Percentiles rank a stretch among this genome's conserved stretches.
These are phyloP conservation scores for Zaprionus taronus DNA, from an alignment of 1,140 invertebrate genomes.

Conservation along the genomic window DNA sequence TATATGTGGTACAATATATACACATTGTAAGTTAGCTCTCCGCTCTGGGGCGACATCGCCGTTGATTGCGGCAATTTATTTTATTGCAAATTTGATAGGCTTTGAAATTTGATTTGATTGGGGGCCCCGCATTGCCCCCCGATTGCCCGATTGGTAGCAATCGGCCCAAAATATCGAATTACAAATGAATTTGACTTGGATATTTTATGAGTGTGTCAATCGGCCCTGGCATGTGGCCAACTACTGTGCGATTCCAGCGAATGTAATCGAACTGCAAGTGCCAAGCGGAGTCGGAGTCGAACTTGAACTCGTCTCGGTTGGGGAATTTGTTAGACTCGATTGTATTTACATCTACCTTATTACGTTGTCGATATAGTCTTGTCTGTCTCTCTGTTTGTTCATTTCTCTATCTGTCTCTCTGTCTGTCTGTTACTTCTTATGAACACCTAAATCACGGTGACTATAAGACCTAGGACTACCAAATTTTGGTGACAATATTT, in stretches of 20 bases:
- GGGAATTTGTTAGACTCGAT: not conserved
- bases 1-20: constrained; percentile 6
- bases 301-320: constrained; percentile 18
- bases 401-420: no score
- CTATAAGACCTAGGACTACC: no score
- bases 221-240: constrained; percentile 11
- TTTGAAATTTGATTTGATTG: constrained; percentile 76
- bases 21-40: constrained; percentile 55
- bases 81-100: constrained; percentile 80
- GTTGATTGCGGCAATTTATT: constrained; percentile 75
- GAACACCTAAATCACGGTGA: no score
- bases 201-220: constrained; percentile 54
- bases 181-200: constrained; percentile 66
- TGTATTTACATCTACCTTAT: not conserved
- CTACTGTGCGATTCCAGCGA: constrained; percentile 34
- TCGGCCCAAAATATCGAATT: constrained; percentile 70
- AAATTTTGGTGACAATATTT: no score
- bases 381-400: no score
- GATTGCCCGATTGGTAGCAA: constrained; percentile 41
- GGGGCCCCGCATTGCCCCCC: constrained; percentile 28
- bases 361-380: no score
- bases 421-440: no score
- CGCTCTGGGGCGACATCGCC: constrained; percentile 39
- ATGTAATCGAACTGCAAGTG: constrained; percentile 30
- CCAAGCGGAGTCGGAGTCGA: constrained; percentile 10